A percentile compares a stretch with the other conserved stretches of the same genome.
phyloP scores from a whole-genome alignment of 2,797 vertebrate species.

The Bradypodion ventrale region DNA sequence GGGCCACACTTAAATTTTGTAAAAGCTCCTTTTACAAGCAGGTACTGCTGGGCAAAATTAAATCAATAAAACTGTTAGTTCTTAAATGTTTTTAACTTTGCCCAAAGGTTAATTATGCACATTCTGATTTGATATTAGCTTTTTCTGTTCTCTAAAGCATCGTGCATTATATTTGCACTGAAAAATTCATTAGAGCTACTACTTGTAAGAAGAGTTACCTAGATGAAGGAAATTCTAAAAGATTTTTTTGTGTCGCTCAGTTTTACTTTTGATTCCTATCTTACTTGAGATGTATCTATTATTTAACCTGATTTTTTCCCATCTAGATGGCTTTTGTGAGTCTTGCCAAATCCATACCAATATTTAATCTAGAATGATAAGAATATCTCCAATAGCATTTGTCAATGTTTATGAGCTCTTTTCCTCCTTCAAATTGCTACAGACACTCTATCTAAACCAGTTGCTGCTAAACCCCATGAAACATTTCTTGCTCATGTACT shows the following conservation, averaged over 20 bases:
- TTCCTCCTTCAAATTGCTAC: not conserved
- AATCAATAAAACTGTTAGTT: not conserved
- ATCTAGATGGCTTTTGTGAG: not conserved
- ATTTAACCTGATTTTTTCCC: not conserved
- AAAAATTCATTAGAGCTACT: not conserved
- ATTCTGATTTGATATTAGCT: constrained; percentile 31
- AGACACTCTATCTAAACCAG: too few relatives aligned
- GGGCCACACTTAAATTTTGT: not conserved
- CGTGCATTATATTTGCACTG: not conserved
- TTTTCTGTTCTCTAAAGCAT: not conserved
- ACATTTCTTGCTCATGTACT: too few relatives aligned
- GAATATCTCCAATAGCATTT: not conserved
- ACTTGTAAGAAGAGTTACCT: not conserved
- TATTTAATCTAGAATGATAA: constrained; percentile 5
- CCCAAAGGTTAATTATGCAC: too few relatives aligned
- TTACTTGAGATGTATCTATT: not conserved
- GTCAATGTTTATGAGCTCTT: constrained; percentile 17
- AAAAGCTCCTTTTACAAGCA: not conserved
- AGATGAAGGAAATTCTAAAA: not conserved
- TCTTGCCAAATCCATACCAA: not conserved
- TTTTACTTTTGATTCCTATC: not conserved
- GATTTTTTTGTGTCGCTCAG: constrained; percentile 2
- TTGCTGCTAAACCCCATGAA: too few relatives aligned
- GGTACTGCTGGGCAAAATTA: not conserved
- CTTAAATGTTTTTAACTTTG: too few relatives aligned